Percentiles rank a stretch among this genome's conserved stretches.
These are phyloP conservation scores for Metridium senile DNA, from an alignment of 92 coral and sea anemone species.

Conservation along the genomic window DNA sequence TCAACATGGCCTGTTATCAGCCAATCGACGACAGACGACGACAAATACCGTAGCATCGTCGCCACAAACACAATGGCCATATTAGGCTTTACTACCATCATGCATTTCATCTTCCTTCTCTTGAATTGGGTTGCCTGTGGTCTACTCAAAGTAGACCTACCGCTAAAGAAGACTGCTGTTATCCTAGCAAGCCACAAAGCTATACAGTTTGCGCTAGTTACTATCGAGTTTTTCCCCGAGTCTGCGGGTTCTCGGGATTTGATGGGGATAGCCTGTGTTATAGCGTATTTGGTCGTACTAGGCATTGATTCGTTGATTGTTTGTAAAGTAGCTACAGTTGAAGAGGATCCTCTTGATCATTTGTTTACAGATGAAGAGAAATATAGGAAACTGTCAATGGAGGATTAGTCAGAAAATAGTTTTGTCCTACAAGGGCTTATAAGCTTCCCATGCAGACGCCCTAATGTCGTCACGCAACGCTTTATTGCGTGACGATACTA, in stretches of 20 bases:
- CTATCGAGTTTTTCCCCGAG: conserved; percentile 68
- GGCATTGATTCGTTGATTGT: conserved; percentile 82
- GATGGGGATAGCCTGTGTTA: conserved; percentile 78
- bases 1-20: conserved; percentile 87
- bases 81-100: conserved; percentile 78
- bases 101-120: conserved; percentile 85
- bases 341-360: conserved; percentile 50
- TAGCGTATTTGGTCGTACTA: conserved; percentile 76
- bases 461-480: too few relatives aligned
- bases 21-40: conserved; percentile 60
- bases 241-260: conserved; percentile 78
- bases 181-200: conserved; percentile 88
- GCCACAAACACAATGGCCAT: conserved; percentile 81
- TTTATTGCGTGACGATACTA: too few relatives aligned
- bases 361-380: conserved; percentile 28
- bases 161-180: conserved; percentile 79
- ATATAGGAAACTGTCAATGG: conserved; percentile 34
- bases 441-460: too few relatives aligned
- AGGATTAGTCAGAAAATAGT: conserved; percentile 2
- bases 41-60: conserved; percentile 66
- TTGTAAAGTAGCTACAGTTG: conserved; percentile 69
- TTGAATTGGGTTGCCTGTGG: conserved; percentile 75
- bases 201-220: conserved; percentile 71
- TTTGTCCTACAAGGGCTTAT: too few relatives aligned
- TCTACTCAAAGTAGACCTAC: conserved; percentile 55